These are phyloP conservation scores for Hydrolagus colliei DNA, from an alignment of 2,797 vertebrate genomes.

Conservation along the genomic window DNA sequence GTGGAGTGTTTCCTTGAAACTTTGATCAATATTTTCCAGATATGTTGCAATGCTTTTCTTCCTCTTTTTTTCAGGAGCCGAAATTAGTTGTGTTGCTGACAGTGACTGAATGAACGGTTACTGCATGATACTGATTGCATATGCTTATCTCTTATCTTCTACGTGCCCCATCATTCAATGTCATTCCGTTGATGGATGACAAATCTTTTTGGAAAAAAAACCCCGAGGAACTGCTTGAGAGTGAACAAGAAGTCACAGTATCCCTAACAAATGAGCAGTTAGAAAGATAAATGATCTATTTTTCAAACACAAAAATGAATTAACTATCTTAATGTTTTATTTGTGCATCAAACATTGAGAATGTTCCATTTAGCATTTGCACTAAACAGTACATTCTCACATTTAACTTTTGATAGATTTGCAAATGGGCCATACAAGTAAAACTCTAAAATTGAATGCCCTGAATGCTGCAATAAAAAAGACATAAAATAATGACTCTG, in stretches of 20 bases:
- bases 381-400: neutral
- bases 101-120: slow-evolving; percentile 22
- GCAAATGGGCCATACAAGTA: neutral
- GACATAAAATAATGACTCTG: too few species aligned
- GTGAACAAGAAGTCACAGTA: slow-evolving; percentile 21
- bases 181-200: slow-evolving; percentile 18
- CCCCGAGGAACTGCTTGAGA: slow-evolving; percentile 1
- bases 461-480: neutral
- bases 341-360: neutral
- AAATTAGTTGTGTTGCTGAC: slow-evolving; percentile 2
- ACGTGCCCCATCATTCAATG: neutral
- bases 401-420: slow-evolving; percentile 1
- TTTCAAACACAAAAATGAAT: slow-evolving; percentile 24
- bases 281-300: slow-evolving; percentile 9
- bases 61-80: neutral
- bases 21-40: slow-evolving; percentile 14
- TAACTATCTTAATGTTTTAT: neutral
- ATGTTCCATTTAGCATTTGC: neutral
- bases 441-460: neutral
- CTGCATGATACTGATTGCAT: neutral
- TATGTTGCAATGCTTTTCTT: neutral
- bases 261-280: slow-evolving; percentile 25
- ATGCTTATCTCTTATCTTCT: slow-evolving; percentile 29
- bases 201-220: neutral
- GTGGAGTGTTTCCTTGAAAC: slow-evolving; percentile 13